These are phyloP conservation scores for Acipenser transmontanus DNA, from an alignment of 2,797 vertebrate genomes.

Conservation along the genomic window DNA sequence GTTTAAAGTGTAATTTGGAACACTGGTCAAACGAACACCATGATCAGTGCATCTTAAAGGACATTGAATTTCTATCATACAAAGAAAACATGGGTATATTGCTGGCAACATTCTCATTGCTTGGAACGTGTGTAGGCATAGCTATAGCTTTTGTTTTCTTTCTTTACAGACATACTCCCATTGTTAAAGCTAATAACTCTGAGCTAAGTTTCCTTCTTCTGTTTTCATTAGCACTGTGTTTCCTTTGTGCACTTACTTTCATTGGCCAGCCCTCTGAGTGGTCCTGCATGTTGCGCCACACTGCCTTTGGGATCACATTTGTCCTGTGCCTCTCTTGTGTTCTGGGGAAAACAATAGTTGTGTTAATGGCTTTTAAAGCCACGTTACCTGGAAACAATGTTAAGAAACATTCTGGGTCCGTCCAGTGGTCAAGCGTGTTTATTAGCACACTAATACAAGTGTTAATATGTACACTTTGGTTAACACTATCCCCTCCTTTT, in stretches of 20 bases:
- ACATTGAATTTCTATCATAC: neutral
- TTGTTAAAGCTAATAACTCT: slow-evolving; percentile 4
- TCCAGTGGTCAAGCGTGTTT: neutral
- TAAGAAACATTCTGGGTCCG: neutral
- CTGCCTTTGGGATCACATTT: slow-evolving; percentile 3
- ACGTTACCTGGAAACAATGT: neutral
- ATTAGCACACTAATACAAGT: neutral
- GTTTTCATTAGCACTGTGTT: neutral
- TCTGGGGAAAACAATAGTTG: slow-evolving; percentile 4
- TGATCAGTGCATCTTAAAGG: slow-evolving; percentile 1
- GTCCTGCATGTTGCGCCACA: slow-evolving; percentile 3
- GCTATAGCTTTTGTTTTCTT: slow-evolving; percentile 1
- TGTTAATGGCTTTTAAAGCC: slow-evolving; percentile 1
- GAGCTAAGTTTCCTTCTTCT: neutral
- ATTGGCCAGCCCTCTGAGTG: slow-evolving; percentile 2
- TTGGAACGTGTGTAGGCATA: neutral
- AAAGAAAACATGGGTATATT: neutral
- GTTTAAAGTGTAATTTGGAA: neutral
- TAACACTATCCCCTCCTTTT: neutral
- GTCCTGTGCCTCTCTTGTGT: slow-evolving; percentile 4
- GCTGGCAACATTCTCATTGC: neutral
- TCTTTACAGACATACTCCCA: neutral
- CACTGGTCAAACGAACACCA: neutral
- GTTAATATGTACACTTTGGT: neutral
- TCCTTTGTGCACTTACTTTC: slow-evolving; percentile 4